Evolutionary conservation across 2,113 vertebrate genomes (phyloP).

Genomic region (Lepus timidus): DNA sequence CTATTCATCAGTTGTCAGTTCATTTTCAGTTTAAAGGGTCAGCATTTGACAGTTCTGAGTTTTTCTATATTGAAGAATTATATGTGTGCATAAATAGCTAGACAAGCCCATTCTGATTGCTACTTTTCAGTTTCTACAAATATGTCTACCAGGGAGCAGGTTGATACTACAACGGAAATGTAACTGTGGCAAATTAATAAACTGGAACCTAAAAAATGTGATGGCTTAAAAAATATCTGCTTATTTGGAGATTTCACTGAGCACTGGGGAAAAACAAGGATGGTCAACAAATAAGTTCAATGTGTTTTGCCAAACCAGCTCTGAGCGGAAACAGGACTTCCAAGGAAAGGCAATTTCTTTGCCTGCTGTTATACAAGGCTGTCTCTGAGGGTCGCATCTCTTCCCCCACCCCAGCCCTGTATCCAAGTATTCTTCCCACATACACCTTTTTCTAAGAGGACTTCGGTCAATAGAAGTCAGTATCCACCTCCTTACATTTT

Average conservation of each 20-base stretch:
- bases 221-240: background rate
- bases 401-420: background rate
- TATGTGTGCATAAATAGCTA: too few species aligned
- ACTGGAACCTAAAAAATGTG: background rate
- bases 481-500: background rate
- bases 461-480: background rate
- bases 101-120: too few species aligned
- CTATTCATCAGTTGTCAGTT: too few species aligned
- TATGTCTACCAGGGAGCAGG: background rate
- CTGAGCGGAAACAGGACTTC: background rate
- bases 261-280: too few species aligned
- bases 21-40: too few species aligned
- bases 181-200: background rate
- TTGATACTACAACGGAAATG: background rate
- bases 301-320: background rate
- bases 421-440: background rate
- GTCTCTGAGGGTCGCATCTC: background rate
- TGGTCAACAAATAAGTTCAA: background rate
- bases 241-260: background rate
- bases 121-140: background rate
- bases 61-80: too few species aligned
- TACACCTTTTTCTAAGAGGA: background rate
- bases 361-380: background rate
- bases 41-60: too few species aligned
- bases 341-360: background rate